Base-by-base conservation (phyloP, 2,888 invertebrate species). In the Parnassius glacialis region DNA sequence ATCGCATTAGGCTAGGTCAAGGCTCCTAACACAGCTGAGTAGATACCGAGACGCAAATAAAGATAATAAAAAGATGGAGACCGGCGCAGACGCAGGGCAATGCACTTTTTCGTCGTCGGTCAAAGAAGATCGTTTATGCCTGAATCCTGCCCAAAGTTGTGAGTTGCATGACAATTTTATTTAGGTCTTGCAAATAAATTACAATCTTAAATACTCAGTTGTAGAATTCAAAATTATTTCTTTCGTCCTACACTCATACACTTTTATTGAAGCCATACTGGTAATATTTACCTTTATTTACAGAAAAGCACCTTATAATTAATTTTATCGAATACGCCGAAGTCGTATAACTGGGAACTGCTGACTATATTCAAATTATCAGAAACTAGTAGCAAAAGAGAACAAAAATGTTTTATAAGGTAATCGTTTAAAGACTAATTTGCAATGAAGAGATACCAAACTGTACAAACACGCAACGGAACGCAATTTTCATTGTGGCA, bases 1-100 rank as follows among this genome's bases (percentile, higher is more conserved):
- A 84, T 83, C 76, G 77, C 78, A 84, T 88, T 91, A 87, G 82
- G 83, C 85, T 87, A 91, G 91, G 91, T 91, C 91, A 88, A 80
- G 90, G 73, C 78, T 81, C 83, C 85, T 89, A 87, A 90, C 81
- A 71, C 83, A 80, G 77, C 77, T 69, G 75, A 80, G 84, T 88
- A 86, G 85, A 83, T 75, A 74, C 74, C 71, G 76, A 74, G 74
- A 70, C 76, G 74, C 75, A 74, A 78, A 80, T 81, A 78, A 80
- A 71, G 73, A 70, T 74, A 72, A 76, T 73, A 78, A 83, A 80
- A 81, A 75, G 67, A 74, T 72, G 78, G 79, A 76, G 66, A 70
- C 67, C 71, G 71, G 71, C 74, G 70, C 75, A 66, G 64, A 65
- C 78, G 68, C 74, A 73, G 89, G 90, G 85, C 90, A 90, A 85